Evolutionary conservation across 37 sponge, comb jelly and placozoan genomes (phyloP).

Genomic region (Amphimedon queenslandica): DNA sequence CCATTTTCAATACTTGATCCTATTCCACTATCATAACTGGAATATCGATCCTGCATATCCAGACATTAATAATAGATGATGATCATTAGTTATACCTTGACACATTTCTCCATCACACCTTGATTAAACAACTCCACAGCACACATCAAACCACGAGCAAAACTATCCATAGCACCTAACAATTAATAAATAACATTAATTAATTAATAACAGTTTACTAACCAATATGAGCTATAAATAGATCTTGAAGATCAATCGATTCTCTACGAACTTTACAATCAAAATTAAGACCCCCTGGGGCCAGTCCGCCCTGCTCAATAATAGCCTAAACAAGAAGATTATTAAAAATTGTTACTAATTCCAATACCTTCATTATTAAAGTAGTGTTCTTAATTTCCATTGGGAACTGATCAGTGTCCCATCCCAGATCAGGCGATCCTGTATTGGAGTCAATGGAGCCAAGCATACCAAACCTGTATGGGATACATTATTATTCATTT

Average conservation of each 20-base stretch:
- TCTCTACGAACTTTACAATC: slow-evolving; percentile 71
- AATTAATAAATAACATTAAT: not conserved
- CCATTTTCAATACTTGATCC: slow-evolving; percentile 11
- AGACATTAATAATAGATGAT: not conserved
- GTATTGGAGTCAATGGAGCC: slow-evolving; percentile 72
- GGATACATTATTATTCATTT: too few relatives aligned
- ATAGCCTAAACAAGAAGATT: slow-evolving; percentile 24
- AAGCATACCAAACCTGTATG: slow-evolving; percentile 45
- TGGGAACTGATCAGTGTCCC: slow-evolving; percentile 80
- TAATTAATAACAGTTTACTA: not conserved
- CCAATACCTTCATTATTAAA: slow-evolving; percentile 57
- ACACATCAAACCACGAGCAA: slow-evolving; percentile 50
- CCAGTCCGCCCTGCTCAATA: slow-evolving; percentile 58
- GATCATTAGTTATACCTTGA: slow-evolving; percentile 10
- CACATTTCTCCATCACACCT: slow-evolving; percentile 25
- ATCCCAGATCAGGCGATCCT: slow-evolving; percentile 71
- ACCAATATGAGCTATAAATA: slow-evolving; percentile 76
- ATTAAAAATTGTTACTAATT: not conserved
- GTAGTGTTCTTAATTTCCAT: slow-evolving; percentile 69
- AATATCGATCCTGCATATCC: not conserved
- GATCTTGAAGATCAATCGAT: slow-evolving; percentile 57
- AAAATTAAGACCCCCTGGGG: slow-evolving; percentile 69
- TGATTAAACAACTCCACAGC: slow-evolving; percentile 36
- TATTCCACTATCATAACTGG: slow-evolving; percentile 16
- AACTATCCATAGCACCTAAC: slow-evolving; percentile 74